phyloP scores from a whole-genome alignment of 2,888 invertebrate genomes.

The Neoascia interrupta region DNA sequence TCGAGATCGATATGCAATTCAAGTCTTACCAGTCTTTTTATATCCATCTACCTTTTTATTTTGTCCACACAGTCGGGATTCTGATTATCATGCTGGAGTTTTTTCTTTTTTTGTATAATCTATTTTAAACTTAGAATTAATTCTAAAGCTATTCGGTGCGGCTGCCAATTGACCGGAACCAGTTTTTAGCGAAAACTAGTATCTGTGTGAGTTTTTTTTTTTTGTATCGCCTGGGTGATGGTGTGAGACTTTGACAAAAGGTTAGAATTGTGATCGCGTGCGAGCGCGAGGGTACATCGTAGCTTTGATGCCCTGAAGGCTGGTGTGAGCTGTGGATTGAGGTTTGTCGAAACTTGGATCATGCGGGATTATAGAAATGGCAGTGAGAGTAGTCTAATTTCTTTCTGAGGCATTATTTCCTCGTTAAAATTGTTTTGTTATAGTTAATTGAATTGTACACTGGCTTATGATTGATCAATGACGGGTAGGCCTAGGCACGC shows the following conservation, averaged over 20 bases:
- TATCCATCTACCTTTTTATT: too few relatives aligned
- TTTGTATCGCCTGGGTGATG: not conserved
- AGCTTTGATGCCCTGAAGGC: not conserved
- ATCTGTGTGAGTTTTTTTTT: constrained; percentile 8
- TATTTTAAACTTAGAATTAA: constrained; percentile 35
- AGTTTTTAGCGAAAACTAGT: constrained; percentile 32
- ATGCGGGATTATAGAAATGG: constrained; percentile 21
- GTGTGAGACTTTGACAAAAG: constrained; percentile 25
- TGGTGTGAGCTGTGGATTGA: not conserved
- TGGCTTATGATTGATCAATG: too few relatives aligned
- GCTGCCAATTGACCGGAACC: constrained; percentile 54
- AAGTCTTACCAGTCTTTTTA: constrained; percentile 36
- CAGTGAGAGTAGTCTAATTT: too few relatives aligned
- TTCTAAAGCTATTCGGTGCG: constrained; percentile 20
- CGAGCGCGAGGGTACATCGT: not conserved
- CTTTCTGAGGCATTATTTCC: too few relatives aligned
- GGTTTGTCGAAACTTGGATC: not conserved
- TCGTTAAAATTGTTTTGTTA: too few relatives aligned
- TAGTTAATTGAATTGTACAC: too few relatives aligned
- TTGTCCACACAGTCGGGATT: too few relatives aligned
- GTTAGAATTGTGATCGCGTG: constrained; percentile 36
- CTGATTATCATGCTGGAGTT: not conserved
- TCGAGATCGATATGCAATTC: constrained; percentile 26
- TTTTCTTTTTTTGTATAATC: not conserved
- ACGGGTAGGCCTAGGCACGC: too few relatives aligned